phyloP scores from a whole-genome alignment of 2,113 vertebrate genomes.

The Saimiri boliviensis region DNA sequence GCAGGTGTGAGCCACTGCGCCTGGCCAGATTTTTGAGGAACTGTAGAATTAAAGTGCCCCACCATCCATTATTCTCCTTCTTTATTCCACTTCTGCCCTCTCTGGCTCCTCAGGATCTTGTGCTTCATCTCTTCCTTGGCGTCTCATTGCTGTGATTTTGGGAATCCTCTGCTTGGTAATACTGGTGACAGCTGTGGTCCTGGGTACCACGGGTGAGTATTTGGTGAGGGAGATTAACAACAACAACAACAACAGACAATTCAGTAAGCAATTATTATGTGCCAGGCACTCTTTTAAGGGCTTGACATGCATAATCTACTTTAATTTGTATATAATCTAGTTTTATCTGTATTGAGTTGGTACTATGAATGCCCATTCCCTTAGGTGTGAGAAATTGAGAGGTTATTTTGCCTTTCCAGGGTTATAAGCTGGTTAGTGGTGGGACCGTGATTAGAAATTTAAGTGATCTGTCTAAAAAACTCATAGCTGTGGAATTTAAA shows the following conservation, averaged over 20 bases:
- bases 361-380: neutral
- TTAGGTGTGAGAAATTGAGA: neutral
- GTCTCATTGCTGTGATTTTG: slow-evolving; percentile 16
- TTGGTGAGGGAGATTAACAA: neutral
- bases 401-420: neutral
- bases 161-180: slow-evolving; percentile 45
- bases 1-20: too few species aligned
- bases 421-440: neutral
- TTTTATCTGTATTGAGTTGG: neutral
- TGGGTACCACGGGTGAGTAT: slow-evolving; percentile 53
- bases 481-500: neutral
- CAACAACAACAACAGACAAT: neutral
- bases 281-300: neutral
- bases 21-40: neutral
- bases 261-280: neutral
- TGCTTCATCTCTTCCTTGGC: neutral
- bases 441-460: neutral
- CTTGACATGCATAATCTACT: neutral
- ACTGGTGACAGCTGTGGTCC: slow-evolving; percentile 26
- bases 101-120: neutral
- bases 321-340: neutral
- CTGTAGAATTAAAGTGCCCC: neutral
- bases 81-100: neutral
- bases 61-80: neutral
- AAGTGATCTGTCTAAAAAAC: neutral